Evolutionary conservation across 2,888 invertebrate genomes (phyloP).

Genomic region (Lepidonotus clava): DNA sequence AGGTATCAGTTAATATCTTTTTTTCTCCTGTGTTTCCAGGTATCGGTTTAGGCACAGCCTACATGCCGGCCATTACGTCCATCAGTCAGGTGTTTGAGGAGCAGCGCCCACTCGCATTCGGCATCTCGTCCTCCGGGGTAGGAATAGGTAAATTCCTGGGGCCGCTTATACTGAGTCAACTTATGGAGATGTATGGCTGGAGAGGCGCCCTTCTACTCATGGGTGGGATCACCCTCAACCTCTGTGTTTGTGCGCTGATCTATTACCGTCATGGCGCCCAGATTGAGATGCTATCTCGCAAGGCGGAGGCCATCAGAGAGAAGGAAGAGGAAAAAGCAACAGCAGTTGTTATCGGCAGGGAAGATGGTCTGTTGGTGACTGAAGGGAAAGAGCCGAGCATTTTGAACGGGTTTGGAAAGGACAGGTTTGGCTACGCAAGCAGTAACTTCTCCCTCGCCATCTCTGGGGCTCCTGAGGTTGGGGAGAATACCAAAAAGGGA

Average conservation of each 20-base stretch:
- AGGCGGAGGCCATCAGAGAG: neutral
- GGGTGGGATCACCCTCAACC: constrained; percentile 56
- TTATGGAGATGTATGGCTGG: constrained; percentile 57
- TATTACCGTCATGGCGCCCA: neutral
- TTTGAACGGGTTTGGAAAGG: neutral
- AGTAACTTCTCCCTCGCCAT: neutral
- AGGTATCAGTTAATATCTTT: neutral
- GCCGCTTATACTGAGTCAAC: constrained; percentile 54
- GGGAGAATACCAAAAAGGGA: neutral
- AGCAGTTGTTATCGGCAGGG: neutral
- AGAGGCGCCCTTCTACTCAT: constrained; percentile 58
- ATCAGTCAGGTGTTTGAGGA: constrained; percentile 59
- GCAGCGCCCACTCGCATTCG: constrained; percentile 59
- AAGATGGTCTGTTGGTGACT: neutral
- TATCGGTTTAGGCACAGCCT: constrained; percentile 59
- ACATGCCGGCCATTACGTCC: constrained; percentile 56
- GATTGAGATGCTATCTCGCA: neutral
- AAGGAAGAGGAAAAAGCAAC: neutral
- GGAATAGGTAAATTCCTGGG: constrained; percentile 58
- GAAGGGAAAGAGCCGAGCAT: neutral
- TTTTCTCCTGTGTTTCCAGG: constrained; percentile 48
- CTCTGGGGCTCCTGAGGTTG: neutral
- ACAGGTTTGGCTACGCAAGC: neutral
- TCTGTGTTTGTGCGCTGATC: constrained; percentile 14
- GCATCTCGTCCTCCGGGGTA: constrained; percentile 59